Percentiles rank a stretch among this genome's conserved stretches.
Conservation (phyloP, 2,888 invertebrate species). For the Mimumesa dahlbomi region DNA sequence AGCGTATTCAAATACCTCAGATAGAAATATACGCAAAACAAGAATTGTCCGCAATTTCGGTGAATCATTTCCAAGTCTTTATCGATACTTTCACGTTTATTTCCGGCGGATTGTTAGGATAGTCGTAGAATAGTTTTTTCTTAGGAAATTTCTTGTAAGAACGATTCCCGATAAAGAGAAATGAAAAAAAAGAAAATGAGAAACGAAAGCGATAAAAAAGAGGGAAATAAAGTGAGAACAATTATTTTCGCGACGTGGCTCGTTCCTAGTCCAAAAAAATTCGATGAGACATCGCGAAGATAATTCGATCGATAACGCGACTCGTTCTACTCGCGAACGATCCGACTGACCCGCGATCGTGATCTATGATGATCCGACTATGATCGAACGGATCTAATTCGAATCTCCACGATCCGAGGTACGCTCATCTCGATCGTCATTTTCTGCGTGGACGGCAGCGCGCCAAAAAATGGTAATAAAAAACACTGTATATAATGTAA, state of each 20-base stretch:
- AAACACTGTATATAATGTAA: slow-evolving; percentile 76
- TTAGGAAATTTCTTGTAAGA: not conserved
- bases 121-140: not conserved
- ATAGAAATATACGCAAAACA: no score
- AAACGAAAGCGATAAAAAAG: not conserved
- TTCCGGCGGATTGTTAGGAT: not conserved
- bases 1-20: not conserved
- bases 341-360: no score
- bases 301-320: slow-evolving; percentile 2
- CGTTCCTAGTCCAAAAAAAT: slow-evolving; percentile 2
- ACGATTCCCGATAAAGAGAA: no score
- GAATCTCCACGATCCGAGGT: no score
- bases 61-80: not conserved
- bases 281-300: not conserved
- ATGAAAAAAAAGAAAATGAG: no score
- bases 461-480: slow-evolving; percentile 49
- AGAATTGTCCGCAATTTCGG: no score
- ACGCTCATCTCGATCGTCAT: not conserved
- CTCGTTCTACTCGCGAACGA: not conserved
- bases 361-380: not conserved
- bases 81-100: not conserved
- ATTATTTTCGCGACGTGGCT: slow-evolving; percentile 2
- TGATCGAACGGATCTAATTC: no score
- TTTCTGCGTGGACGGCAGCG: slow-evolving; percentile 57
- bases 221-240: not conserved